A percentile compares a stretch with the other conserved stretches of the same genome.
These are phyloP conservation scores for Drosophila atripex DNA, from an alignment of 2,888 invertebrate genomes.

Conservation along the genomic window DNA sequence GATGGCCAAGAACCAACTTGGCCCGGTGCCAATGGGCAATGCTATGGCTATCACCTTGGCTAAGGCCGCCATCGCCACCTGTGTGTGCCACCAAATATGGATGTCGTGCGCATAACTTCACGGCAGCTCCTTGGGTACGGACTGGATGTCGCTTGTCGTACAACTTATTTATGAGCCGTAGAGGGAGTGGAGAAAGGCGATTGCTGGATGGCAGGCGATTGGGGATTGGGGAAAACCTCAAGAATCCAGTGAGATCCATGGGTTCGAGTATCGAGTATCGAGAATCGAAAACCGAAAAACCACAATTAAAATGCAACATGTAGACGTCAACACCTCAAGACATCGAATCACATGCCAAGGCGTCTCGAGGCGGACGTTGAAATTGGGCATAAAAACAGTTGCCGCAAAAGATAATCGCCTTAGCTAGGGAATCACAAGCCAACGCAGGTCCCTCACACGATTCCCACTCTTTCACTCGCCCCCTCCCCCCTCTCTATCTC, in stretches of 20 bases:
- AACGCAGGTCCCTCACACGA: slow-evolving; percentile 25
- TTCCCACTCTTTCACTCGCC: slow-evolving; percentile 11
- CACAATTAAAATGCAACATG: slow-evolving; percentile 77
- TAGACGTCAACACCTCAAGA: slow-evolving; percentile 72
- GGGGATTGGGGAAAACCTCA: slow-evolving; percentile 53
- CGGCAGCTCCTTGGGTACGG: slow-evolving; percentile 64
- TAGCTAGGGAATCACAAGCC: slow-evolving; percentile 38
- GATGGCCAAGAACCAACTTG: slow-evolving; percentile 32
- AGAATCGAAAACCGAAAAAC: slow-evolving; percentile 41
- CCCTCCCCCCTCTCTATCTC: slow-evolving; percentile 1
- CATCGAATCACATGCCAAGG: slow-evolving; percentile 67
- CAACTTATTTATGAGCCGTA: slow-evolving; percentile 71
- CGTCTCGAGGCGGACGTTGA: slow-evolving; percentile 73
- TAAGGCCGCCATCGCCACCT: slow-evolving; percentile 65
- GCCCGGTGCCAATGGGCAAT: slow-evolving; percentile 29
- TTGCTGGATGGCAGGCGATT: not conserved
- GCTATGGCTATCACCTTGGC: slow-evolving; percentile 56
- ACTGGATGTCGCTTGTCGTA: slow-evolving; percentile 68
- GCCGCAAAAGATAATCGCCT: slow-evolving; percentile 70
- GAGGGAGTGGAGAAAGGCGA: slow-evolving; percentile 26
- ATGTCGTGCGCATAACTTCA: slow-evolving; percentile 67
- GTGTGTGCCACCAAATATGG: slow-evolving; percentile 68
- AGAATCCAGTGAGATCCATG: slow-evolving; percentile 20
- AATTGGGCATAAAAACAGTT: slow-evolving; percentile 73
- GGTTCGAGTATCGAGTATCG: not conserved